Percentiles rank a stretch among this genome's conserved stretches.
Conservation (phyloP, 2,113 vertebrate genomes). For the Ailuropoda melanoleuca region DNA sequence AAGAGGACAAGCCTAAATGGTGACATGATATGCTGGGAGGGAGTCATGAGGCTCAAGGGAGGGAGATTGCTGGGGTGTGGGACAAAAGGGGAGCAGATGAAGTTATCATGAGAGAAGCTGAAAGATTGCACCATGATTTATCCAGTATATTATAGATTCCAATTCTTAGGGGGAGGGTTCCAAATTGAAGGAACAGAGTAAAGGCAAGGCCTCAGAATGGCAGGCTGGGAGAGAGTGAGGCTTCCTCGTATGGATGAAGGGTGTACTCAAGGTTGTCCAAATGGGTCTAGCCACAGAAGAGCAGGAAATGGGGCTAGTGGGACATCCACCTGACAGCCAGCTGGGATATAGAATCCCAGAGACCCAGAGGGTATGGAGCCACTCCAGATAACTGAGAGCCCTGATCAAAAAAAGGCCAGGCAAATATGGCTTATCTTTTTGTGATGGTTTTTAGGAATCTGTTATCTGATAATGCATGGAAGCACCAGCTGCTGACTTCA, state of each 20-base stretch:
- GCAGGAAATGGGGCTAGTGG: neutral
- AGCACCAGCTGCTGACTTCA: neutral
- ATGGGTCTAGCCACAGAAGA: neutral
- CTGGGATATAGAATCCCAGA: neutral
- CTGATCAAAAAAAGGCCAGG: neutral
- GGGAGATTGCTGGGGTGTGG: neutral
- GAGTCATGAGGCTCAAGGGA: neutral
- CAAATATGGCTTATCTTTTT: neutral
- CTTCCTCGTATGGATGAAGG: neutral
- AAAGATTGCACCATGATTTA: neutral
- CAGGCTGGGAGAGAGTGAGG: neutral
- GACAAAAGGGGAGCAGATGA: neutral
- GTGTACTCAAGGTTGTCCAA: neutral
- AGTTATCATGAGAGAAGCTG: neutral
- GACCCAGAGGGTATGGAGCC: neutral
- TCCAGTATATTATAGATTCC: neutral
- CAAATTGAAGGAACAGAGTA: neutral
- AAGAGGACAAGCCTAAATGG: neutral
- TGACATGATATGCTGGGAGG: neutral
- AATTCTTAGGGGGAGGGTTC: neutral
- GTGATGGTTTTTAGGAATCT: constrained; percentile 5
- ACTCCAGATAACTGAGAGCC: neutral
- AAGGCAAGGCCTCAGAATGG: neutral
- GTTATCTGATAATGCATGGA: neutral
- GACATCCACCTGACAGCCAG: neutral